Percentiles rank a stretch among this genome's conserved stretches.
These are phyloP conservation scores for Ceratina australensis DNA, from an alignment of 1,140 invertebrate species.

Conservation along the genomic window DNA sequence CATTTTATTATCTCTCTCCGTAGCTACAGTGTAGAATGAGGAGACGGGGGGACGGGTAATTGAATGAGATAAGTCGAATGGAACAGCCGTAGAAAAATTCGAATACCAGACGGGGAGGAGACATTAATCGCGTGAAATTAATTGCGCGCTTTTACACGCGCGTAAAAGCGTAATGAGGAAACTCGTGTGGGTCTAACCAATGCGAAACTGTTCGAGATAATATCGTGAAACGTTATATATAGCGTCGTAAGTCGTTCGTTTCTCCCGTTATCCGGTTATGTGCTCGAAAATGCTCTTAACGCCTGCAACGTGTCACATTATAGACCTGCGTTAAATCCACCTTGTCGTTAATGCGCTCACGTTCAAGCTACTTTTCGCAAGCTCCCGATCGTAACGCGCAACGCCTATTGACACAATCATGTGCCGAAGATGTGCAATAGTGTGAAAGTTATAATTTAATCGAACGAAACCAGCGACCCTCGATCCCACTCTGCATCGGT, in stretches of 20 bases:
- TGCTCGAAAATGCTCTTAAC: constrained; percentile 7
- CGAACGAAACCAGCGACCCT: no score
- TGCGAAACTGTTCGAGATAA: not conserved
- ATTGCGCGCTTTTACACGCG: no score
- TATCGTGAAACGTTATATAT: not conserved
- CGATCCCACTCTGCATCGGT: no score
- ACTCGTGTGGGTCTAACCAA: not conserved
- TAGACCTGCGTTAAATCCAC: not conserved
- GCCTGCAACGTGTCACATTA: not conserved
- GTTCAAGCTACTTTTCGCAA: not conserved
- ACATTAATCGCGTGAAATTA: not conserved
- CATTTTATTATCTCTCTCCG: no score
- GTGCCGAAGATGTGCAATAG: no score
- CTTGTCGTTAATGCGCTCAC: constrained; percentile 4
- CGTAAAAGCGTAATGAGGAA: not conserved
- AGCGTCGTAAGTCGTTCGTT: not conserved
- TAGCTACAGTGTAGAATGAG: not conserved
- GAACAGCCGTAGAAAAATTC: not conserved
- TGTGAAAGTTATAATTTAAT: no score
- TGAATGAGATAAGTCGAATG: not conserved
- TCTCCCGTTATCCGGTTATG: not conserved
- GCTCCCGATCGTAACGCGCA: not conserved
- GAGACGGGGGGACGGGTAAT: not conserved
- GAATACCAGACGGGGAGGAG: not conserved
- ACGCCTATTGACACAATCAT: not conserved